Evolutionary conservation across 2,888 invertebrate species (phyloP).

Genomic region (Pherbina coryleti): DNA sequence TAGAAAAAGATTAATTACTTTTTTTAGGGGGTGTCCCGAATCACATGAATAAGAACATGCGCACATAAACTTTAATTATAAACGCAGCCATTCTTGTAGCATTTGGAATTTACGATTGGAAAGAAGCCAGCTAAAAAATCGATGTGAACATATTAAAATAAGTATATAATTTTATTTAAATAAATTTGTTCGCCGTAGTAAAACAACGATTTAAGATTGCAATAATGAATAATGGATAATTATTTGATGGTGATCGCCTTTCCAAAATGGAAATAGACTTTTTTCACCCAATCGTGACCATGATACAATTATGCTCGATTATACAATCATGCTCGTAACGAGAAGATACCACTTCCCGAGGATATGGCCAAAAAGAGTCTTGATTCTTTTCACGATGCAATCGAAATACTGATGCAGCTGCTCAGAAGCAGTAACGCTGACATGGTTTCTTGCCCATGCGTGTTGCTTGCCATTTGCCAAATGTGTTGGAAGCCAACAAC

Average conservation of each 20-base stretch:
- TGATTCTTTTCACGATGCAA: conserved; percentile 92
- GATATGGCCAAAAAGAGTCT: conserved; percentile 84
- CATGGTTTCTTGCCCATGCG: conserved; percentile 92
- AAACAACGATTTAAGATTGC: background rate
- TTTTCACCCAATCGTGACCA: too few relatives aligned
- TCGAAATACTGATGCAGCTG: conserved; percentile 89
- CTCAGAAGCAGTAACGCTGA: conserved; percentile 98
- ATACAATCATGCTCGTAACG: conserved; percentile 96
- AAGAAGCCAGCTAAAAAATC: background rate
- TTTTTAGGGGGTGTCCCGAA: too few relatives aligned
- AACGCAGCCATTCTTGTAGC: conserved; percentile 59
- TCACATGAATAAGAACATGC: too few relatives aligned
- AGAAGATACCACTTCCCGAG: conserved; percentile 92
- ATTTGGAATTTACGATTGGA: conserved; percentile 62
- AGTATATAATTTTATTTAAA: background rate
- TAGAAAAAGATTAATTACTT: too few relatives aligned
- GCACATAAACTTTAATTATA: too few relatives aligned
- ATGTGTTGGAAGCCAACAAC: conserved; percentile 92
- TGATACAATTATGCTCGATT: too few relatives aligned
- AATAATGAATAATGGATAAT: conserved; percentile 65
- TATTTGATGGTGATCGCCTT: conserved; percentile 75
- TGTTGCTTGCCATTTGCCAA: conserved; percentile 93
- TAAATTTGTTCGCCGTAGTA: background rate
- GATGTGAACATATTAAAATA: background rate
- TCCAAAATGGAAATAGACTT: conserved; percentile 97